These are phyloP conservation scores for Idaea straminata DNA, from an alignment of 2,888 invertebrate species.

Conservation along the genomic window DNA sequence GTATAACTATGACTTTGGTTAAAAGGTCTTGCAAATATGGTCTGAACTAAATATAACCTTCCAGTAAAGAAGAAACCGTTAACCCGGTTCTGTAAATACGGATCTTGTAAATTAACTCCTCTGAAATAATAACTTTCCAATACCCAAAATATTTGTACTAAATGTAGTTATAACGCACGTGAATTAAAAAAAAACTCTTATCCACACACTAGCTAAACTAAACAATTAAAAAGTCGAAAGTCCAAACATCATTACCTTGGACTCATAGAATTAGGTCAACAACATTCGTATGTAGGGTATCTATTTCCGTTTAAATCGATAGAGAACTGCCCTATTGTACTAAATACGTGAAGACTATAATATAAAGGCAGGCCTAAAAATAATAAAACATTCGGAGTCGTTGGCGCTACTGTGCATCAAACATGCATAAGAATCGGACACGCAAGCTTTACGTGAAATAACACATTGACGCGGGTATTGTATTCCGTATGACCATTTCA, in stretches of 20 bases:
- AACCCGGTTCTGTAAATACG: too few species aligned
- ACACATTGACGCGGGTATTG: not conserved
- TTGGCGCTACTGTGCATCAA: constrained; percentile 50
- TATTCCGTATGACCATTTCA: not conserved
- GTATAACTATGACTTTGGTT: too few species aligned
- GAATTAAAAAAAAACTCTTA: not conserved
- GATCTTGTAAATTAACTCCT: too few species aligned
- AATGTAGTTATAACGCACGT: too few species aligned
- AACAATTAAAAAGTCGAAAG: not conserved
- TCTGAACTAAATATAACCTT: too few species aligned
- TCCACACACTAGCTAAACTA: not conserved
- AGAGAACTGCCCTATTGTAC: constrained; percentile 17
- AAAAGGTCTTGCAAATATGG: too few species aligned
- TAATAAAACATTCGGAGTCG: constrained; percentile 60
- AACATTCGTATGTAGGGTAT: constrained; percentile 30
- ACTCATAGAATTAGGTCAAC: constrained; percentile 39
- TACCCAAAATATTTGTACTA: too few species aligned
- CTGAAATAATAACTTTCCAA: too few species aligned
- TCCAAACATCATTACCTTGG: constrained; percentile 12
- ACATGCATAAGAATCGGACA: constrained; percentile 56
- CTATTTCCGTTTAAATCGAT: constrained; percentile 42
- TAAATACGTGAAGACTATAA: constrained; percentile 39
- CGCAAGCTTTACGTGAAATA: constrained; percentile 38
- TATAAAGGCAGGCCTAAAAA: constrained; percentile 60
- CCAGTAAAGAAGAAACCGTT: too few species aligned